Base-by-base conservation (phyloP, 2,888 invertebrate genomes). In the Aphrophora alni region DNA sequence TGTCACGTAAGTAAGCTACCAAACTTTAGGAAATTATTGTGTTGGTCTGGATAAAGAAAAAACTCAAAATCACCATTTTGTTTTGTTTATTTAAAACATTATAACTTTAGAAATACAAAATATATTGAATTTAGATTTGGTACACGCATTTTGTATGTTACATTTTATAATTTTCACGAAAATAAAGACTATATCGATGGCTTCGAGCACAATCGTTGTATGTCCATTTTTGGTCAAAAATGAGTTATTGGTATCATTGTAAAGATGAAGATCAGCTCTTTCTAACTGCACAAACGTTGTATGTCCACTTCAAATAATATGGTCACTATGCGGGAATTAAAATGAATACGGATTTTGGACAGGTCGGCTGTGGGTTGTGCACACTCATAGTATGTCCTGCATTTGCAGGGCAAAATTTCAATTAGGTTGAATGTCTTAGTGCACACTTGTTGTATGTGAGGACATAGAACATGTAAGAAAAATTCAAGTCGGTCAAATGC, bases 261-360 rank as follows among this genome's bases (percentile, higher is more conserved):
- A n/a, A n/a, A n/a, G n/a, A n/a, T n/a, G n/a, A 24, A 38, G 38
- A 75, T 75, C 75, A 75, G 75, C 74, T 74, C 33, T 74, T 74
- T 74, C 38, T 38, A 74, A 27, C 28, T 74, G 74, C 74, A 74
- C 74, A 75, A 75, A 75, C 38, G 38, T 75, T 38, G 38, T 75
- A 75, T 38, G 75, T 75, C 38, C 74, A 38, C 21, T 38, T 75
- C 75, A 75, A 75, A 75, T 75, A 38, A 24, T 38, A 75, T 14
- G 7, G 44, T 1, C 59, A 51, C 24, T 2, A 76, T 76, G 12
- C 21, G 8, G 71, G 71, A 71, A 71, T 71, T 21, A 71, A 71
- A 71, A 21, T n/a, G 21, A 71, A 71, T 21, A 71, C 71, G 14
- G 71, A 71, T 71, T 71, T 24, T 71, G 71, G 8, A 2, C 71